These are phyloP conservation scores for Melinaea marsaeus DNA, from an alignment of 2,888 invertebrate genomes.

Conservation along the genomic window DNA sequence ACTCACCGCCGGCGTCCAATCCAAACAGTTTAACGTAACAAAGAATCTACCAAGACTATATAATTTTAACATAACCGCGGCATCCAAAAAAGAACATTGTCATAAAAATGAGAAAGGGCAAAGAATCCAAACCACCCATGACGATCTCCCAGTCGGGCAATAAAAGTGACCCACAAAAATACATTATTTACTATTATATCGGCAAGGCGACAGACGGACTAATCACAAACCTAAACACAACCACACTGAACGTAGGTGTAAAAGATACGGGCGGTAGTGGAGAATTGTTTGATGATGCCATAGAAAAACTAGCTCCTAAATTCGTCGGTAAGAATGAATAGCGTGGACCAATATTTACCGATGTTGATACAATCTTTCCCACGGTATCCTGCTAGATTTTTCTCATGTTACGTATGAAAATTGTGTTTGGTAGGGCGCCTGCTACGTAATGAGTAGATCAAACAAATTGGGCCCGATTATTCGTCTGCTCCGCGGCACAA, in stretches of 20 bases:
- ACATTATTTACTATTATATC: constrained; percentile 77
- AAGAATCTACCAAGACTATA: constrained; percentile 30
- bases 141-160: constrained; percentile 61
- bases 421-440: constrained; percentile 60
- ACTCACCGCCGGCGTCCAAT: constrained; percentile 16
- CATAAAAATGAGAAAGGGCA: constrained; percentile 39
- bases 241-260: constrained; percentile 64
- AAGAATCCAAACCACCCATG: constrained; percentile 65
- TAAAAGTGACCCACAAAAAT: constrained; percentile 74
- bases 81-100: constrained; percentile 33
- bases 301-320: constrained; percentile 57
- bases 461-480: constrained; percentile 72
- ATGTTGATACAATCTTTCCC: constrained; percentile 63
- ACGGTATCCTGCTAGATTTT: constrained; percentile 68
- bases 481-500: constrained; percentile 51
- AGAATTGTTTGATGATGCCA: constrained; percentile 54
- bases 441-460: constrained; percentile 50
- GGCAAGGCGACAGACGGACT: constrained; percentile 69
- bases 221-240: constrained; percentile 70
- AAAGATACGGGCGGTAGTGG: constrained; percentile 57
- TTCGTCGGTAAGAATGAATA: constrained; percentile 61
- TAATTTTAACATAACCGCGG: constrained; percentile 32
- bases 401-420: constrained; percentile 59
- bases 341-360: constrained; percentile 65
- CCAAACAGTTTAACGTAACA: constrained; percentile 37